Conservation (phyloP, 1,140 invertebrate genomes). For the Nasonia giraulti region DNA sequence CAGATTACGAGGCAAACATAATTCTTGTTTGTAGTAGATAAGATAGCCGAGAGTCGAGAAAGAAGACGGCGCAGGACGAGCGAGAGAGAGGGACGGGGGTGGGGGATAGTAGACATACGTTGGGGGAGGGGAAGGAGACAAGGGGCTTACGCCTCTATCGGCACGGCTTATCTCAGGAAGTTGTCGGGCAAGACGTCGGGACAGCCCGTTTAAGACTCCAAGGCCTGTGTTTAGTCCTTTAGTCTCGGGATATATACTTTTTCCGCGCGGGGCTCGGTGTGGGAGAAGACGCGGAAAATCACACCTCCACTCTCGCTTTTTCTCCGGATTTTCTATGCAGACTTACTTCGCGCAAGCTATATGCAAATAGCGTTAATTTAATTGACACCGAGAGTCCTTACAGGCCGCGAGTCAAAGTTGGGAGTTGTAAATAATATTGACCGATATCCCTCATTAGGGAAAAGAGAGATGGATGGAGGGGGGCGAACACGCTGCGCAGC, state of each 20-base stretch:
- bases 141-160: conserved; percentile 69
- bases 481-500: too few relatives aligned
- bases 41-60: conserved; percentile 58
- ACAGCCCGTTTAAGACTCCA: conserved; percentile 67
- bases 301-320: conserved; percentile 55
- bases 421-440: background rate
- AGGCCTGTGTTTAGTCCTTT: conserved; percentile 66
- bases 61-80: conserved; percentile 39
- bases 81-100: conserved; percentile 48
- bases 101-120: conserved; percentile 31
- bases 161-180: conserved; percentile 70
- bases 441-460: background rate
- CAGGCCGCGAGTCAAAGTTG: background rate
- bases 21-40: conserved; percentile 74
- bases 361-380: too few relatives aligned
- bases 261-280: background rate
- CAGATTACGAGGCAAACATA: conserved; percentile 71
- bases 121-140: conserved; percentile 39
- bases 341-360: too few relatives aligned
- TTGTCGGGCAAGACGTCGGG: conserved; percentile 67
- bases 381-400: too few relatives aligned
- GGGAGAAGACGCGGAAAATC: conserved; percentile 67
- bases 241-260: background rate
- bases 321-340: background rate
- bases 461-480: background rate